phyloP scores from a whole-genome alignment of 1,140 invertebrate species.

The Theocolax elegans region DNA sequence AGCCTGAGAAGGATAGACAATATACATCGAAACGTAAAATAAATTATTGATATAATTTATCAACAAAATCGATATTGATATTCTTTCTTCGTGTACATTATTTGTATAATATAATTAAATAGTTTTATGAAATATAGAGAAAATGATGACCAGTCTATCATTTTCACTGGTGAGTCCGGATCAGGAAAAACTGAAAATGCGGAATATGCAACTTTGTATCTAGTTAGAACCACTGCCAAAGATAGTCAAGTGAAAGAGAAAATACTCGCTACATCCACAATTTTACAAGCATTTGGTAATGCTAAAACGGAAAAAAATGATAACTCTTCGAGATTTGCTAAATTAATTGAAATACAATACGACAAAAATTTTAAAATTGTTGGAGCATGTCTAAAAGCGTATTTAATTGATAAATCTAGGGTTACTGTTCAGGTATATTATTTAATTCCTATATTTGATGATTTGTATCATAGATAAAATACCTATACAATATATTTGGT shows the following conservation, averaged over 20 bases:
- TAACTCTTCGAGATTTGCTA: slow-evolving; percentile 96
- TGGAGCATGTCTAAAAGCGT: slow-evolving; percentile 97
- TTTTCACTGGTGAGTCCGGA: slow-evolving; percentile 96
- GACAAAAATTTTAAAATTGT: slow-evolving; percentile 84
- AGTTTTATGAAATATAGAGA: slow-evolving; percentile 71
- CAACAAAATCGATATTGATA: not conserved
- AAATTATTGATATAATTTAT: not conserved
- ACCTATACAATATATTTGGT: no score
- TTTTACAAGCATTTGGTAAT: slow-evolving; percentile 99
- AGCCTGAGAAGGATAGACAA: no score
- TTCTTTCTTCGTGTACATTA: not conserved
- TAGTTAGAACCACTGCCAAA: slow-evolving; percentile 92
- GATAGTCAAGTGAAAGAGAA: slow-evolving; percentile 96
- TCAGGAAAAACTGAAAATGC: slow-evolving; percentile 98
- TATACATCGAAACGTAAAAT: not conserved
- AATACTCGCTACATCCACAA: slow-evolving; percentile 96
- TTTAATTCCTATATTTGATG: no score
- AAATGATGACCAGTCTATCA: slow-evolving; percentile 94
- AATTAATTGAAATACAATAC: slow-evolving; percentile 96
- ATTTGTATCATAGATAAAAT: no score
- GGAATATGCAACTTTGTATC: slow-evolving; percentile 97
- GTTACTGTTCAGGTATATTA: slow-evolving; percentile 87
- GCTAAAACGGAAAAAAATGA: slow-evolving; percentile 98
- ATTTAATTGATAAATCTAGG: slow-evolving; percentile 95
- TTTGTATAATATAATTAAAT: not conserved